Evolutionary conservation across 2,797 vertebrate genomes (phyloP).

Genomic region (Notolepis coatsorum): DNA sequence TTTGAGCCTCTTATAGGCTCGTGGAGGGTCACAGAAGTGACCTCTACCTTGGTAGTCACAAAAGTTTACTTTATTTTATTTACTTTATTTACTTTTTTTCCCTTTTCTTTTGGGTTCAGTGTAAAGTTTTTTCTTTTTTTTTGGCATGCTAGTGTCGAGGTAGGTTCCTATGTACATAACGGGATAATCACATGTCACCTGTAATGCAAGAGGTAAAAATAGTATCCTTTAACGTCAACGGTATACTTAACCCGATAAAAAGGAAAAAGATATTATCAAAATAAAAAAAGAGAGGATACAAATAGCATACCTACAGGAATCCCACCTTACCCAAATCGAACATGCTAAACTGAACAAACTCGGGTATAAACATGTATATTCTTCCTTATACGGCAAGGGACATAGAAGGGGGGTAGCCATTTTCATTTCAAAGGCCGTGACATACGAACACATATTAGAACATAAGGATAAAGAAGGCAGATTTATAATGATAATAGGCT

Average conservation of each 20-base stretch:
- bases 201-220: too few relatives aligned
- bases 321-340: conserved; percentile 8
- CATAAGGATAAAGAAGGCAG: conserved; percentile 30
- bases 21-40: too few relatives aligned
- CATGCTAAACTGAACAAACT: conserved; percentile 31
- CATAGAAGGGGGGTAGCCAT: conserved; percentile 15
- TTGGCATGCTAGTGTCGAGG: too few relatives aligned
- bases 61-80: too few relatives aligned
- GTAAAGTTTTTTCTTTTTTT: too few relatives aligned
- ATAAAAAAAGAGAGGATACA: conserved; percentile 34
- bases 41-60: too few relatives aligned
- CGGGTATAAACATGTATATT: conserved; percentile 25
- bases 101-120: too few relatives aligned
- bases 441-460: conserved; percentile 37
- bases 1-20: too few relatives aligned
- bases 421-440: conserved; percentile 12
- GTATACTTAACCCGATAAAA: conserved; percentile 13
- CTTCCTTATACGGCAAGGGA: neutral
- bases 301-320: conserved; percentile 27
- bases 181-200: too few relatives aligned
- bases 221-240: conserved; percentile 21
- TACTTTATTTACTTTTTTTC: too few relatives aligned
- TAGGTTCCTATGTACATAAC: too few relatives aligned
- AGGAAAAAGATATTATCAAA: conserved; percentile 18
- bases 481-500: conserved; percentile 17